A percentile compares a stretch with the other conserved stretches of the same genome.
These are phyloP conservation scores for Limosa lapponica DNA, from an alignment of 2,797 vertebrate species.

Conservation along the genomic window DNA sequence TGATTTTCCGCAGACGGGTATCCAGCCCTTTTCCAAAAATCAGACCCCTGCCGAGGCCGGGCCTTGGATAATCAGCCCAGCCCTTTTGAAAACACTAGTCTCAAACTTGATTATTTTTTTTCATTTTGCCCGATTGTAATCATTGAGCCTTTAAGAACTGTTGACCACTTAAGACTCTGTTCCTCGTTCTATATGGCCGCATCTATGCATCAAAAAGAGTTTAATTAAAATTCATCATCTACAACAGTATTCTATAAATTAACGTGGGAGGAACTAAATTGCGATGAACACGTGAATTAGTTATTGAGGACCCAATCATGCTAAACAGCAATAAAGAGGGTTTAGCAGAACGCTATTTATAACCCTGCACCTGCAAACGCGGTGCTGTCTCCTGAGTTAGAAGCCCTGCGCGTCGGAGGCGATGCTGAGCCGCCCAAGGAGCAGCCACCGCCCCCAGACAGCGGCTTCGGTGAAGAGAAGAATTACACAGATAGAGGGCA, in stretches of 20 bases:
- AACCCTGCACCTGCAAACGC: slow-evolving; percentile 31
- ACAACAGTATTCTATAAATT: slow-evolving; percentile 55
- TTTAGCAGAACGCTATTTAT: slow-evolving; percentile 63
- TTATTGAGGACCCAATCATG: slow-evolving; percentile 42
- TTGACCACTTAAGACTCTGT: neutral
- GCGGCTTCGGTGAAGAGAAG: neutral
- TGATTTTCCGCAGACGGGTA: slow-evolving; percentile 11
- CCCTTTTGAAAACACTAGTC: neutral
- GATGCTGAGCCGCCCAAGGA: neutral
- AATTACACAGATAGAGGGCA: neutral
- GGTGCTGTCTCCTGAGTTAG: slow-evolving; percentile 75
- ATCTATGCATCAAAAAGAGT: neutral
- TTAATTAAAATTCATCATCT: slow-evolving; percentile 68
- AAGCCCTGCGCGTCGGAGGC: neutral
- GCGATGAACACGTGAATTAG: slow-evolving; percentile 46
- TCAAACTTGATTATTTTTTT: neutral
- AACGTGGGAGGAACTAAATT: slow-evolving; percentile 47
- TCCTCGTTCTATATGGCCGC: neutral
- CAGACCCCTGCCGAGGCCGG: neutral
- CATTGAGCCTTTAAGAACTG: neutral
- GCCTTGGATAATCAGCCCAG: slow-evolving; percentile 1
- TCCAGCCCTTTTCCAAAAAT: slow-evolving; percentile 46
- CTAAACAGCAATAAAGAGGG: slow-evolving; percentile 44
- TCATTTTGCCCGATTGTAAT: neutral
- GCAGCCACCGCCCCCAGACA: slow-evolving; percentile 9